These are phyloP conservation scores for Dorcus hopei DNA, from an alignment of 2,888 invertebrate species.

Conservation along the genomic window DNA sequence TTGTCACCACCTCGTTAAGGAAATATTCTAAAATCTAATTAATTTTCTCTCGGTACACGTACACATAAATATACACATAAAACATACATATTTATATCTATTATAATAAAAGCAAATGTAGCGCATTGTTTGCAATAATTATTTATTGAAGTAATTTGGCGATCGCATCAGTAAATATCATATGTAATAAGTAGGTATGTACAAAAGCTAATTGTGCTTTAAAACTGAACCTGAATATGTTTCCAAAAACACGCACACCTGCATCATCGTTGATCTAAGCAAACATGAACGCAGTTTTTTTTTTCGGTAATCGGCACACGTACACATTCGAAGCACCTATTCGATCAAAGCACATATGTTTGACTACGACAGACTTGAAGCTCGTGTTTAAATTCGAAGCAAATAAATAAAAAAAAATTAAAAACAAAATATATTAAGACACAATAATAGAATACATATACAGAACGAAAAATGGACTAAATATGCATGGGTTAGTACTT, in stretches of 20 bases:
- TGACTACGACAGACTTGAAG: no score
- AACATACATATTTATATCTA: background rate
- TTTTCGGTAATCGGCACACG: no score
- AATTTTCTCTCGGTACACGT: background rate
- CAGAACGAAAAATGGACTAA: background rate
- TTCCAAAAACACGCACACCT: no score
- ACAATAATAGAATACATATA: background rate
- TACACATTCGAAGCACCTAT: no score
- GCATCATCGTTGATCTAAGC: background rate
- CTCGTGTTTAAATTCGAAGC: background rate
- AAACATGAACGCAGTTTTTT: background rate
- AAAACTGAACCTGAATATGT: no score
- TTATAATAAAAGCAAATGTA: no score
- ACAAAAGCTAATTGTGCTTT: no score
- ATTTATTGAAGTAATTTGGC: no score
- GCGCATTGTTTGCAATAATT: no score
- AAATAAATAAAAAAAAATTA: background rate
- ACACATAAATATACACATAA: constrained; percentile 1
- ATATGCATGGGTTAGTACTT: background rate
- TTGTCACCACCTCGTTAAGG: constrained; percentile 9
- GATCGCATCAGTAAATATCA: no score
- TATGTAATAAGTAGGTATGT: no score
- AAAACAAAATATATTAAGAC: background rate
- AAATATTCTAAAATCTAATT: constrained; percentile 5
- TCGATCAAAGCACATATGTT: no score